Conservation (phyloP, 2,113 vertebrate genomes). For the Acrocephalus kingi region DNA sequence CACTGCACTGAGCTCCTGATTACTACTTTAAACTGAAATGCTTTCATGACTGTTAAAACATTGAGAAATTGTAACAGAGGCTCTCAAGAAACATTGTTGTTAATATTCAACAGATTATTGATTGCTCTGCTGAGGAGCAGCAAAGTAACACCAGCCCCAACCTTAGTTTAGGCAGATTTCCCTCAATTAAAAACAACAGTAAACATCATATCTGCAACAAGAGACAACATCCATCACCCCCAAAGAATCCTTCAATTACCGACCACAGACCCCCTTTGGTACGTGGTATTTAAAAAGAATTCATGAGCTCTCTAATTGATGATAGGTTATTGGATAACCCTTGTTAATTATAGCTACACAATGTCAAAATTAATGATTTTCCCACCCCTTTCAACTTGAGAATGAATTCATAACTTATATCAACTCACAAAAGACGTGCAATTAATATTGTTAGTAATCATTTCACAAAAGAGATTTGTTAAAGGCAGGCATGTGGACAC, state of each 20-base stretch:
- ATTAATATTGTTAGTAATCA: conserved; percentile 55
- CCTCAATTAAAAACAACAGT: neutral
- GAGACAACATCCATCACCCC: conserved; percentile 5
- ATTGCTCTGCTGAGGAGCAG: neutral
- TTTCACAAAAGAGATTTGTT: conserved; percentile 64
- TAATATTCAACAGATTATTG: neutral
- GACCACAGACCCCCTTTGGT: conserved; percentile 13
- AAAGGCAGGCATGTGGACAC: conserved; percentile 43
- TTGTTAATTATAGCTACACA: conserved; percentile 76
- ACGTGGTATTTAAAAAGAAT: conserved; percentile 61
- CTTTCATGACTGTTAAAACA: conserved; percentile 3
- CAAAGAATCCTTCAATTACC: neutral
- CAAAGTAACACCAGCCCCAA: neutral
- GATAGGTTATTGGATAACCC: conserved; percentile 74
- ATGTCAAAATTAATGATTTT: conserved; percentile 78
- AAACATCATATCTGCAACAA: neutral
- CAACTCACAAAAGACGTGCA: conserved; percentile 42
- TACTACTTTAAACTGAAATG: neutral
- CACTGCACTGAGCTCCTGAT: neutral
- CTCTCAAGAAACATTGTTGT: neutral
- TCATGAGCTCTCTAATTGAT: conserved; percentile 64
- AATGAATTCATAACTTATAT: conserved; percentile 61
- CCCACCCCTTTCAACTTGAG: conserved; percentile 67
- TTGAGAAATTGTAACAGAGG: neutral
- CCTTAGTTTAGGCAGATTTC: neutral